Percentiles rank a stretch among this genome's conserved stretches.
These are phyloP conservation scores for Pachycephus smyrnensis DNA, from an alignment of 2,888 invertebrate genomes.

Conservation along the genomic window DNA sequence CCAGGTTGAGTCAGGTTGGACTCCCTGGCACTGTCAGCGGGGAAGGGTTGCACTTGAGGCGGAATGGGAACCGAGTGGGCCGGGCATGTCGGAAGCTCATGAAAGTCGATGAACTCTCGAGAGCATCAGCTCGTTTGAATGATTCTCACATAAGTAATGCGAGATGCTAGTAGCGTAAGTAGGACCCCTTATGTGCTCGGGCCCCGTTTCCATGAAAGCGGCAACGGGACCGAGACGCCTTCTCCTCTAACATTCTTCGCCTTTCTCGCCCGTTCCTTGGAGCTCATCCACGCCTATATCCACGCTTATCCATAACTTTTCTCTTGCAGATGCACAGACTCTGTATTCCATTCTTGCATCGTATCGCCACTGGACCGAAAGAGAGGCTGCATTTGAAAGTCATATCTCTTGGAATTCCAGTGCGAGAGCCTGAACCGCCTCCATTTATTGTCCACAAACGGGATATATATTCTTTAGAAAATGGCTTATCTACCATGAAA, in stretches of 20 bases:
- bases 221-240: background rate
- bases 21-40: background rate
- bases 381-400: background rate
- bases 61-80: background rate
- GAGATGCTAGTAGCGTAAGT: background rate
- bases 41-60: background rate
- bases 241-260: background rate
- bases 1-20: background rate
- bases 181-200: background rate
- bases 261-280: constrained; percentile 8
- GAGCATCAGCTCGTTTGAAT: constrained; percentile 22
- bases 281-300: background rate
- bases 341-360: background rate
- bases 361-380: background rate
- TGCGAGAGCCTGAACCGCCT: background rate
- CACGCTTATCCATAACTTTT: background rate
- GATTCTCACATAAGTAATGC: constrained; percentile 18
- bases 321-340: background rate
- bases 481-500: background rate
- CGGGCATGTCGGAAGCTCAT: constrained; percentile 22
- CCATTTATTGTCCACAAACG: background rate
- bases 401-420: background rate
- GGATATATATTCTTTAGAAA: background rate
- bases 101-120: constrained; percentile 22
- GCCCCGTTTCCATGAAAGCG: background rate